Evolutionary conservation across 2,797 vertebrate species (phyloP).

Genomic region (Acanthurus lineatus): DNA sequence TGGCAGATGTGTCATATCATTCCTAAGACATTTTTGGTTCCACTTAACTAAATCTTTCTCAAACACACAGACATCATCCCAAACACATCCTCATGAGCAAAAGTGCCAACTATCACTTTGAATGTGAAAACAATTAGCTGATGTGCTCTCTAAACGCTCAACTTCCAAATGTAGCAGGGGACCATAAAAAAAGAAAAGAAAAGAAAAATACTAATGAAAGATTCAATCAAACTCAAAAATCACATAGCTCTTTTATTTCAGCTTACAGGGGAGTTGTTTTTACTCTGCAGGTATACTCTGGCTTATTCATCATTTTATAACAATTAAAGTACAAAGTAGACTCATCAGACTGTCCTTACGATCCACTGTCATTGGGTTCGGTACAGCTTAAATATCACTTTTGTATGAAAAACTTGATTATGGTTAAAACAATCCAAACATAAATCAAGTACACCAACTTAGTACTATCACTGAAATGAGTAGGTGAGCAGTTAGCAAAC

Average conservation of each 20-base stretch:
- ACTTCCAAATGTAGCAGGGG: conserved; percentile 20
- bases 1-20: background rate
- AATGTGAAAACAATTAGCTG: conserved; percentile 28
- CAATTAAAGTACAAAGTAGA: conserved; percentile 23
- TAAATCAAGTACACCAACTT: background rate
- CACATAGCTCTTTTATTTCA: background rate
- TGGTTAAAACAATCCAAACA: background rate
- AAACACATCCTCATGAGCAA: conserved; percentile 1
- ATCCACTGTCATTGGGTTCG: background rate
- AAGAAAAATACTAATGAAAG: conserved; percentile 6
- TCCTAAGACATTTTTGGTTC: background rate
- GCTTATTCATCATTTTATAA: conserved; percentile 32
- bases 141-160: conserved; percentile 35
- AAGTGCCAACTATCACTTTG: background rate
- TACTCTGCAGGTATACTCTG: background rate
- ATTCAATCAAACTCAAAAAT: conserved; percentile 40
- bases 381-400: background rate
- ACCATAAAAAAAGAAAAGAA: conserved; percentile 15
- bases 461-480: conserved; percentile 14
- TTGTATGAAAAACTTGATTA: background rate
- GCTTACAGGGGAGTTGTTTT: background rate
- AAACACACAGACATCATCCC: background rate
- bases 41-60: conserved; percentile 4
- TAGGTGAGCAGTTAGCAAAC: conserved; percentile 31
- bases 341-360: conserved; percentile 5